Conservation (phyloP, 2,888 invertebrate genomes). For the Sphaeridia pumilis region DNA sequence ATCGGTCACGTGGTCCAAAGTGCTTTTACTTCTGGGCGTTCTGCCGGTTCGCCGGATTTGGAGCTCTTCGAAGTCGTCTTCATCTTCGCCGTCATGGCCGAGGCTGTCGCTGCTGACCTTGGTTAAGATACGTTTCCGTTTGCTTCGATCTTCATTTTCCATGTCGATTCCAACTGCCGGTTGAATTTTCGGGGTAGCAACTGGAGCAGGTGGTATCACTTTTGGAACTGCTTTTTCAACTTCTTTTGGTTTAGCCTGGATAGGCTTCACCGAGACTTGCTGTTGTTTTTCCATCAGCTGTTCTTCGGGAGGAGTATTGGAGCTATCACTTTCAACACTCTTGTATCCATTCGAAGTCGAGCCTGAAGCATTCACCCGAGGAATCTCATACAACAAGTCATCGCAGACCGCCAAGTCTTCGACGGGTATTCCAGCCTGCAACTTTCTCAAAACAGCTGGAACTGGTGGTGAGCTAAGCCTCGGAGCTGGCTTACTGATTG, state of each 20-base stretch:
- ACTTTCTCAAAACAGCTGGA: constrained; percentile 31
- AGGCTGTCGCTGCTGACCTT: background rate
- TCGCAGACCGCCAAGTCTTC: constrained; percentile 11
- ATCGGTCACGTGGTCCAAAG: background rate
- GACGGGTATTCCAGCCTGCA: constrained; percentile 23
- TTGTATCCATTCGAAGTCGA: constrained; percentile 15
- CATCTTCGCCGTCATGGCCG: background rate
- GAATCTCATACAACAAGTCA: constrained; percentile 13
- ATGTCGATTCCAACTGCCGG: too few species aligned
- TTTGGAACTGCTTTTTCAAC: too few species aligned
- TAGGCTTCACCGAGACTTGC: too few species aligned
- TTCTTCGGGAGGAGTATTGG: background rate
- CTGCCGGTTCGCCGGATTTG: too few species aligned
- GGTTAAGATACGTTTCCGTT: background rate
- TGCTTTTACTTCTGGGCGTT: background rate
- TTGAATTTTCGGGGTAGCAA: too few species aligned
- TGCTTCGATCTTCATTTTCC: background rate
- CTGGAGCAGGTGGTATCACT: too few species aligned
- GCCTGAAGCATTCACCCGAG: constrained; percentile 6
- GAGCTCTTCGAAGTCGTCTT: background rate
- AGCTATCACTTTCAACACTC: constrained; percentile 11
- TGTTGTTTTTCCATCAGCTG: too few species aligned
- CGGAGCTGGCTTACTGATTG: background rate
- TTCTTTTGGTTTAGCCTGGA: too few species aligned
- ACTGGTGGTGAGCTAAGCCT: constrained; percentile 28